Evolutionary conservation across 2,113 vertebrate species (phyloP).

Genomic region (Tichodroma muraria): DNA sequence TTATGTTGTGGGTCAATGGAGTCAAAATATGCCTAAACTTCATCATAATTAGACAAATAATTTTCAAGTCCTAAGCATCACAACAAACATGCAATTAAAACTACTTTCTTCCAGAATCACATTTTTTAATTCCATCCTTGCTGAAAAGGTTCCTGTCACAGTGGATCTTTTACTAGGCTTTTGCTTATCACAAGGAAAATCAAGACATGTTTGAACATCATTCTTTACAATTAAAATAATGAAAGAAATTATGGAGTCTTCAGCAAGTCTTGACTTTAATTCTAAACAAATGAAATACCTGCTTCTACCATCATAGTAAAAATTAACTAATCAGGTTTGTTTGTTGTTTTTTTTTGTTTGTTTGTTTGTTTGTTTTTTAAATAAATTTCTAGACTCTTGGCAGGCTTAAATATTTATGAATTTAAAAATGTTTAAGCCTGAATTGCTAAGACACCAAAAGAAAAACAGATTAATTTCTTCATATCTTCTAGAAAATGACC

Average conservation of each 20-base stretch:
- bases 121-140: not conserved
- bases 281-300: not conserved
- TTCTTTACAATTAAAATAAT: not conserved
- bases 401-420: not conserved
- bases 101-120: not conserved
- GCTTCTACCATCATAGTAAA: fast-evolving
- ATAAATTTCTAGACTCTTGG: not conserved
- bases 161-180: not conserved
- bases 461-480: not conserved
- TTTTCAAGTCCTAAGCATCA: not conserved
- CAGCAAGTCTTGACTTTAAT: not conserved
- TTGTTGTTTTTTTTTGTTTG: not conserved
- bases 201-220: not conserved
- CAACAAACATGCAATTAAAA: not conserved
- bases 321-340: not conserved
- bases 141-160: not conserved
- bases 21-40: not conserved
- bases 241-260: not conserved
- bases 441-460: not conserved
- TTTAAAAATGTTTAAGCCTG: not conserved
- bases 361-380: no score
- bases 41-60: not conserved
- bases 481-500: not conserved
- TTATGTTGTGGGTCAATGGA: not conserved
- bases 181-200: not conserved